A percentile compares a stretch with the other conserved stretches of the same genome.
These are phyloP conservation scores for Promerops cafer DNA, from an alignment of 2,113 vertebrate genomes.

Conservation along the genomic window DNA sequence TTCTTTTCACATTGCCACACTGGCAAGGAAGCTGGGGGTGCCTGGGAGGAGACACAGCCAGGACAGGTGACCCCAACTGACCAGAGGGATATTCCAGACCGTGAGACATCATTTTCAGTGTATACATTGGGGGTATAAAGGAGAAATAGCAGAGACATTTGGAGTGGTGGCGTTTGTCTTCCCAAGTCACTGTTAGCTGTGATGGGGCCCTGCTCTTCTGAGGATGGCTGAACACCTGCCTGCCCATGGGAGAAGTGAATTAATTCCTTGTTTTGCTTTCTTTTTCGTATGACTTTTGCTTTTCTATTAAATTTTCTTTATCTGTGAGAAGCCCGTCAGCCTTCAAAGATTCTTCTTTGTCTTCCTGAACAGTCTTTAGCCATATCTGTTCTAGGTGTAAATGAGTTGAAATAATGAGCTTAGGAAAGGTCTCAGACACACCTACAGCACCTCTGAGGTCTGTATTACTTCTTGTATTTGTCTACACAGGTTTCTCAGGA, in stretches of 20 bases:
- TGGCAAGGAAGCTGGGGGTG: neutral
- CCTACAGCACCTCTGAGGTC: neutral
- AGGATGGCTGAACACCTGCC: neutral
- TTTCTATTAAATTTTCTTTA: neutral
- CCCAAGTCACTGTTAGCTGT: no score
- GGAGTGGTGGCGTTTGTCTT: accelerated
- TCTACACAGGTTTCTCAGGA: neutral
- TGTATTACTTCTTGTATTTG: neutral
- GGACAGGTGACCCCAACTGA: neutral
- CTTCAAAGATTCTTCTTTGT: neutral
- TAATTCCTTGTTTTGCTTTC: neutral
- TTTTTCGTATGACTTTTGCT: neutral
- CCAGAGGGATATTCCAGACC: neutral
- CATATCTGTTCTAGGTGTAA: neutral
- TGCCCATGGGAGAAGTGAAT: neutral
- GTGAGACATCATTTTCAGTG: neutral
- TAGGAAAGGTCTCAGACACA: neutral
- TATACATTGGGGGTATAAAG: neutral
- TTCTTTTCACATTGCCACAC: neutral
- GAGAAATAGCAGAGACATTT: neutral
- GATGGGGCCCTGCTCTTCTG: neutral
- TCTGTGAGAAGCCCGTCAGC: neutral
- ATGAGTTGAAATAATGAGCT: neutral
- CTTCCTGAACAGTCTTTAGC: neutral
- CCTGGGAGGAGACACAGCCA: neutral